A percentile compares a stretch with the other conserved stretches of the same genome.
Evolutionary conservation across 2,797 vertebrate species (phyloP).

Genomic region (Darevskia nairensis): DNA sequence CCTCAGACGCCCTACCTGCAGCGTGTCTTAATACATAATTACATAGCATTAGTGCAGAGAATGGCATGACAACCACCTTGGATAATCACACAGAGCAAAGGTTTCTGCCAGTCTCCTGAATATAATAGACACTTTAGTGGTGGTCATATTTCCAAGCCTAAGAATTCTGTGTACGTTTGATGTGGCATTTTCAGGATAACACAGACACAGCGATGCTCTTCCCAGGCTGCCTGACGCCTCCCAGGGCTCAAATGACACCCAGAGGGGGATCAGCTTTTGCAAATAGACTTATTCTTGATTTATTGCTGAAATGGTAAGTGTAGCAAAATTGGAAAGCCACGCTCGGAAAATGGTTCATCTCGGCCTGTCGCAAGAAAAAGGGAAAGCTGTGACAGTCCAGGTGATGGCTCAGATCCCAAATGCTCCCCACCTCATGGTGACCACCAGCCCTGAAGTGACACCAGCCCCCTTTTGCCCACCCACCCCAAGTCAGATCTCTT

Average conservation of each 20-base stretch:
- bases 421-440: background rate
- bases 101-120: constrained; percentile 68
- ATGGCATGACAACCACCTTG: constrained; percentile 62
- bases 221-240: background rate
- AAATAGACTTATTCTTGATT: constrained; percentile 10
- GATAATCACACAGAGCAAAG: constrained; percentile 56
- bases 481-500: background rate
- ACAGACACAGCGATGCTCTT: constrained; percentile 9
- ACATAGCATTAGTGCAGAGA: constrained; percentile 61
- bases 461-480: no score
- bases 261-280: background rate
- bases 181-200: background rate
- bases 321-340: background rate
- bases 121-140: constrained; percentile 53
- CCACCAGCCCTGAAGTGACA: background rate
- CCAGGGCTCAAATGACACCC: background rate
- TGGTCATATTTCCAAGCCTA: constrained; percentile 37
- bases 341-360: background rate
- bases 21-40: constrained; percentile 66
- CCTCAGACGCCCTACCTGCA: constrained; percentile 58
- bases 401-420: background rate
- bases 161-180: constrained; percentile 38
- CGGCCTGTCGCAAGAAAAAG: background rate
- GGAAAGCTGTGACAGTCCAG: background rate
- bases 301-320: background rate